These are phyloP conservation scores for Bombylius discolor DNA, from an alignment of 2,888 invertebrate genomes.

Conservation along the genomic window DNA sequence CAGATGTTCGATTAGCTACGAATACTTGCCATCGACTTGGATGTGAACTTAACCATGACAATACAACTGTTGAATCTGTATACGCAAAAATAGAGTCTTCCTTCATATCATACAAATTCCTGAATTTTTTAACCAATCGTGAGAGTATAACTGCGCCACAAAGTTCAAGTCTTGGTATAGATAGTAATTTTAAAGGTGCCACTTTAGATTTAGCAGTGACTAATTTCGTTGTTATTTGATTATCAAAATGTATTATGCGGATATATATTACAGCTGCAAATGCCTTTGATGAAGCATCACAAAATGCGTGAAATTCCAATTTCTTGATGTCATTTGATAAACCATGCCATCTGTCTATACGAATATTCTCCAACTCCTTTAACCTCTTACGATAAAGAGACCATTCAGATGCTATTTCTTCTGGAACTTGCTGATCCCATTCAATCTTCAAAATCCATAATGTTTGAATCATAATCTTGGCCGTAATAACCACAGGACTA, in stretches of 20 bases:
- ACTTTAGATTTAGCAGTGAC: not conserved
- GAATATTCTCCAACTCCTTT: not conserved
- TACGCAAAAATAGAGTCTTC: not conserved
- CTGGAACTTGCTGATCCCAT: slow-evolving; percentile 1
- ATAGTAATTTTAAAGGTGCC: slow-evolving; percentile 11
- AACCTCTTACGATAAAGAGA: not conserved
- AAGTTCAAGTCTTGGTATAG: slow-evolving; percentile 17
- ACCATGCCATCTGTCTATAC: not conserved
- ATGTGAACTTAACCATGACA: not conserved
- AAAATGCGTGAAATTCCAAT: slow-evolving; percentile 1
- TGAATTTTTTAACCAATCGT: not conserved
- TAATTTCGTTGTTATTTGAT: not conserved
- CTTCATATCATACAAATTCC: too few species aligned
- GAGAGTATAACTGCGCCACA: slow-evolving; percentile 4
- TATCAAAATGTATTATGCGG: not conserved
- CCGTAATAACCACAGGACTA: not conserved
- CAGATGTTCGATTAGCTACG: not conserved
- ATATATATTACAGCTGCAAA: not conserved
- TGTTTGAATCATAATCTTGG: not conserved
- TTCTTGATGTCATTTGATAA: not conserved
- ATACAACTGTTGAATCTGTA: slow-evolving; percentile 1
- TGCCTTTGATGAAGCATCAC: not conserved
- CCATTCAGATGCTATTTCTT: not conserved
- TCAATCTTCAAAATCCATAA: not conserved
- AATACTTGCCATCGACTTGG: not conserved